Base-by-base conservation (phyloP, 1,140 invertebrate species). In the Achroia grisella region DNA sequence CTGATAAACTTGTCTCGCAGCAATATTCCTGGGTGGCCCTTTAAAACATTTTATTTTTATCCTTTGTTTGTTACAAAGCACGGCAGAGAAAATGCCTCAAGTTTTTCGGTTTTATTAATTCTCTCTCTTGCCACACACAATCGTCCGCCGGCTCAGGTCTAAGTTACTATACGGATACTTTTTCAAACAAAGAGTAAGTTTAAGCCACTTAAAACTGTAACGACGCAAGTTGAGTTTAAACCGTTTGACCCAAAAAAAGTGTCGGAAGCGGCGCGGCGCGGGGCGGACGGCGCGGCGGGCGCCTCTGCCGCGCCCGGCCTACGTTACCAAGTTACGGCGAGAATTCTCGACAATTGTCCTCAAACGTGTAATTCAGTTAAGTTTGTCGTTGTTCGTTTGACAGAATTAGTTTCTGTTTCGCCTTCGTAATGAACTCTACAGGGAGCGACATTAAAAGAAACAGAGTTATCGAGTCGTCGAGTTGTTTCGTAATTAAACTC, bases 151-250 rank as follows among this genome's bases (percentile, higher is more conserved):
- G 12, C 23, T 28, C 11, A 30, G 4, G 29, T 2, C 11, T 29
- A 36, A 44, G 42, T 36, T 36, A 44, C 23, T 30, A 15, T 10
- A 17, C 42, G 48, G 39, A 41, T 52, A 56, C 44, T 59, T 60
- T 45, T 45, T 29, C 52, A 63, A 60, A 60, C 49, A 65, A 55
- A 49, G 47, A 48, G 13, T 46, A 68, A 63, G 57, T 69, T 66
- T 46, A 60, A 64, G 56, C 56, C 62, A 67, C 65, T 72, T 69
- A 69, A 62, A 67, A 64, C 52, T 69, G 44, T 47, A 57, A 62
- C 53, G 44, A 48, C 46, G 48, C 55, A 60, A 64, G 51, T 62
- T 52, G 48, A 64, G 52, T 62, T 67, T 59, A 40, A 56, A 68
- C 37, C 51, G 60, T 67, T 72, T 64, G 61, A 56, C 56, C 51